Evolutionary conservation across 2,888 invertebrate species (phyloP).

Genomic region (Aquatica leii): DNA sequence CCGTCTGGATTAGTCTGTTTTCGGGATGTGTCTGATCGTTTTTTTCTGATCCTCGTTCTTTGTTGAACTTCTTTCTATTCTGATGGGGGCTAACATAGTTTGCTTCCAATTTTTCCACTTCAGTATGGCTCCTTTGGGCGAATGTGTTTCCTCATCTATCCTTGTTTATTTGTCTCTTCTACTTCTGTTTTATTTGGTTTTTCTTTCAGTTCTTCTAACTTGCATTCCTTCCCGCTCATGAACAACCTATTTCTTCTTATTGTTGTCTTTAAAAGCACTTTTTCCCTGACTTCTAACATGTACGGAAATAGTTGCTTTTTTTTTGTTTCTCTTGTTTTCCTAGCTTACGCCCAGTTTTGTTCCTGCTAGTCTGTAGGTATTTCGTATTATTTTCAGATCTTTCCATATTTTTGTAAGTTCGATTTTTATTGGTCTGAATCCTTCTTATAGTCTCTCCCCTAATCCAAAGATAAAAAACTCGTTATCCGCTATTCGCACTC

Average conservation of each 20-base stretch:
- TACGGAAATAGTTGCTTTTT: no score
- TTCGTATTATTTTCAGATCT: no score
- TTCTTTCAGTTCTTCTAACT: no score
- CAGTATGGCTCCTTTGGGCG: neutral
- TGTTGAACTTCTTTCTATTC: neutral
- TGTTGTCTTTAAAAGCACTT: no score
- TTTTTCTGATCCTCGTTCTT: neutral
- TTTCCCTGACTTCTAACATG: no score
- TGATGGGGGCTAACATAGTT: neutral
- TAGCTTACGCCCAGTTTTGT: neutral
- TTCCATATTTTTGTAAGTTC: neutral
- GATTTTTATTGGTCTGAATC: neutral
- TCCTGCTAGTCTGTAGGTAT: neutral
- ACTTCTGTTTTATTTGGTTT: no score
- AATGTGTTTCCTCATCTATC: no score
- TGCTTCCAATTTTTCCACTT: neutral
- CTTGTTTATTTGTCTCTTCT: no score
- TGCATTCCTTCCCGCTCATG: neutral
- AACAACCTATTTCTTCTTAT: neutral
- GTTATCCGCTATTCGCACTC: no score
- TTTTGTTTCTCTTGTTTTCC: no score
- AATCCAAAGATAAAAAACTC: neutral
- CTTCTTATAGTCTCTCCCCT: neutral
- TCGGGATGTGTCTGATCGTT: neutral
- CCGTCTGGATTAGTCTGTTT: neutral